Base-by-base conservation (phyloP, 23 tunicate species). In the Ciona savignyi region DNA sequence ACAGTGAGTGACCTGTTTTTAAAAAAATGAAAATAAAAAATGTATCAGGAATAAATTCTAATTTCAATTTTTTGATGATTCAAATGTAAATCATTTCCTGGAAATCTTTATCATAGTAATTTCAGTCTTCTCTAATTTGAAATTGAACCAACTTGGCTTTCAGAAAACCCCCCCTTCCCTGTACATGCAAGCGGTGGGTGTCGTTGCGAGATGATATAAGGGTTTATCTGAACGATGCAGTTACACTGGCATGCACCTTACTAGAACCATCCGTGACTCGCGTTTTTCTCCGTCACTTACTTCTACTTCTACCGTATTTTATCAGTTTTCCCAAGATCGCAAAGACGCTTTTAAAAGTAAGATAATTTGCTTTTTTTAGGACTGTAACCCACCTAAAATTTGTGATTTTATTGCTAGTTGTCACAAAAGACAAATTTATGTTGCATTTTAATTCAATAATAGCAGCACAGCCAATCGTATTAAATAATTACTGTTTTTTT, bases 201-300 rank as follows among this genome's bases (percentile, higher is more conserved):
- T 29, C 32, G 27, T 35, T 85, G 4, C 68, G 77, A 27, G 78
- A 71, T 22, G 30, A 33, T 25, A n/a, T 85, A 11, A 82, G 72
- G 0, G 2, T 24, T 15, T 91, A 84, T 68, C 71, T 91, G 60
- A 23, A 22, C 19, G 77, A 85, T 67, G 97, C 83, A 20, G 62
- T 85, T 22, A 62, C 62, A 19, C 60, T 91, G 51, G 74, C 84
- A 25, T 78, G 79, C 31, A 29, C 76, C 15, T 61, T 90, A 28
- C 28, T 89, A 0, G 91, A 91, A 29, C 82, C 91, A 20, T 79
- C 86, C 19, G 91, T 85, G n/a, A 74, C 66, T 1, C 32, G 97
- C 51, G 83, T 82, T 6, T 67, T 81, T 19, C 73, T 85, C 25
- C 79, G 91, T 2, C 90, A 84, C 79, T 74, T 92, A 0, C 68